Base-by-base conservation (phyloP, 2,797 vertebrate genomes). In the Mormyrus proboscirostris region DNA sequence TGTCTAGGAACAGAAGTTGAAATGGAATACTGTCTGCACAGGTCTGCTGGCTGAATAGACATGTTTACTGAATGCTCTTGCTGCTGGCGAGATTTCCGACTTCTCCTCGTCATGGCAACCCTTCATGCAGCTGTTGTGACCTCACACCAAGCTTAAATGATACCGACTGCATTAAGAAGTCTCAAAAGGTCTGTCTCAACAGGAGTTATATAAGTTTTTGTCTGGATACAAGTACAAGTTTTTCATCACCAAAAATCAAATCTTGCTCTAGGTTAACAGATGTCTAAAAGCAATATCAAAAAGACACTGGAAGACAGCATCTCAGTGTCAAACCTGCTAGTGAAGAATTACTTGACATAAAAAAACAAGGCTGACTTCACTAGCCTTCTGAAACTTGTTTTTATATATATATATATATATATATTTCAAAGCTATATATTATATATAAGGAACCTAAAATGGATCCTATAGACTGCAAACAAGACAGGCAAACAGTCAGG, bases 1-100 rank as follows among this genome's bases (percentile, higher is more conserved):
- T 90, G 76, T 84, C 88, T 90, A 91, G 88, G 33, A 87, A 89
- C 53, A 89, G 59, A 86, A 85, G 88, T 83, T 82, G 90, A 65
- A 69, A 85, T 86, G 47, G 53, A 87, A 73, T 19, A 79, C 88
- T 84, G 91, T 91, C 91, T 79, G 38, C 73, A 79, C 33, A 44
- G 12, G 38, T 41, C 73, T 88, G 91, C 89, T 53, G 50, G 53
- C 86, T 44, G 22, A 65, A n/a, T 44, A 41, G 29, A 88, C 10
- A 33, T 50, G 16, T 55, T 53, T 55, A 19, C 49, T 29, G 49
- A 53, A 49, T 25, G 83, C 44, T 49, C 5, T 84, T 44, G 44
- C 49, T 86, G 19, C 22, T 19, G 38, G 38, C 0, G 5, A 44
- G 73, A 79, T n/a, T 44, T 79, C 3, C n/a, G 19, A 84, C 44